Evolutionary conservation across 2,113 vertebrate species (phyloP), one percentile per base, ranked within the genome.

Genomic region (Accipiter virgatus): DNA sequence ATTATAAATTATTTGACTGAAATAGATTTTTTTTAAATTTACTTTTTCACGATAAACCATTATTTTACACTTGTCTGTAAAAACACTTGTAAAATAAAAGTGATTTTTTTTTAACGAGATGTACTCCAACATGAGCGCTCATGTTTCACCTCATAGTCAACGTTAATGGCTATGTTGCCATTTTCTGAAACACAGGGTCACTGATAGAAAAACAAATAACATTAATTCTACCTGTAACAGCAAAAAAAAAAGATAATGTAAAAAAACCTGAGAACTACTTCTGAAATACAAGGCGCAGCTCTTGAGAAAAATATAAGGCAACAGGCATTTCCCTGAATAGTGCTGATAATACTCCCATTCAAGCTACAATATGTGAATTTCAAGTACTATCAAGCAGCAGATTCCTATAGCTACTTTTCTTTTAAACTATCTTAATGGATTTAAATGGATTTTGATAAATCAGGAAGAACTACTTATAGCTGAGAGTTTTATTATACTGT

Each of bases 71-170:
- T 63, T 83, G 16, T 2, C 27, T 13, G 9, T 56, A 42, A 56
- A 66, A 72, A 11, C 5, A 26, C 5, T n/a, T 42, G 22, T 23
- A 38, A 67, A 75, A 48, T 36, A 59, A 40, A 47, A 42, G 5
- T 16, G 3, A 21, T 29, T 50, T 38, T 68, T 61, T n/a, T 68
- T 31, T 34, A 47, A 66, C 15, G 25, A 59, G 13, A 65, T 47
- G 43, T 8, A 59, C 4, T 50, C 26, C n/a, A 47, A 8, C 23
- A 9, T 6, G 38, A 82, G 13, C 32, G 13, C 9, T 71, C 81
- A 92, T 27, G 15, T 95, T 97, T 95, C 91, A 96, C 78, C 73
- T 97, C 71, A 72, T 16, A 92, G 87, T 91, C 89, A 97, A 36
- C 72, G 55, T 82, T 98, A 93, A 94, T 61, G 70, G 75, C 73